Conservation (phyloP, 2,797 vertebrate species). For the Micropoecilia bifurca region DNA sequence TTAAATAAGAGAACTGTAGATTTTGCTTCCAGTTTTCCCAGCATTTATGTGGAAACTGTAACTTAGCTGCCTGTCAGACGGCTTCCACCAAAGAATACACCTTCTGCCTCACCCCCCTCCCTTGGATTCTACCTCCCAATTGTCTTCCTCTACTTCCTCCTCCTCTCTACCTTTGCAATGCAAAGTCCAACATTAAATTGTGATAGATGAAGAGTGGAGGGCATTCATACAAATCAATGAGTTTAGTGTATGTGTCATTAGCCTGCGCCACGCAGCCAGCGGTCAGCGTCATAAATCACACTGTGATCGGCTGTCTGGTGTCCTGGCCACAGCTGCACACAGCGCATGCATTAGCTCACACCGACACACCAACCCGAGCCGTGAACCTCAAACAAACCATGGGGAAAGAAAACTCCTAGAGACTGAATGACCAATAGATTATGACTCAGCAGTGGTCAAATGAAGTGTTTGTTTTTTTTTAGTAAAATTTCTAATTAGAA, state of each 20-base stretch:
- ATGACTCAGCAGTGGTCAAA: constrained; percentile 55
- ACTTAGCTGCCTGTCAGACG: constrained; percentile 4
- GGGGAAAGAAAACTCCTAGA: constrained; percentile 24
- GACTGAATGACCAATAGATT: constrained; percentile 41
- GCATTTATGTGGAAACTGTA: neutral
- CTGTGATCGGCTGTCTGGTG: constrained; percentile 97
- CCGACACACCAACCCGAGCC: constrained; percentile 30
- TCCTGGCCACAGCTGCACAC: constrained; percentile 81
- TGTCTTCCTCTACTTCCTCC: constrained; percentile 40
- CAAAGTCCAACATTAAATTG: constrained; percentile 99
- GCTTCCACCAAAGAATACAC: constrained; percentile 7
- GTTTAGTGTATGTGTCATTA: constrained; percentile 99
- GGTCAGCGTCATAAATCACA: constrained; percentile 99
- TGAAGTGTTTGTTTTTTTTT: neutral
- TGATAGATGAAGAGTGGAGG: constrained; percentile 99
- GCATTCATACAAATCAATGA: constrained; percentile 99
- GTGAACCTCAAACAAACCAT: constrained; percentile 51
- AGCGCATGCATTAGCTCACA: constrained; percentile 83
- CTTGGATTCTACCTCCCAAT: constrained; percentile 5
- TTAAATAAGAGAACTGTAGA: constrained; percentile 65
- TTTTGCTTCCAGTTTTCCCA: constrained; percentile 2
- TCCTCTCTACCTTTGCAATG: constrained; percentile 91
- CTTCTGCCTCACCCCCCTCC: constrained; percentile 27
- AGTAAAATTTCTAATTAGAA: neutral
- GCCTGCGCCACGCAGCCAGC: constrained; percentile 98